Evolutionary conservation across 2,113 vertebrate genomes (phyloP).

Genomic region (Trogon surrucura): DNA sequence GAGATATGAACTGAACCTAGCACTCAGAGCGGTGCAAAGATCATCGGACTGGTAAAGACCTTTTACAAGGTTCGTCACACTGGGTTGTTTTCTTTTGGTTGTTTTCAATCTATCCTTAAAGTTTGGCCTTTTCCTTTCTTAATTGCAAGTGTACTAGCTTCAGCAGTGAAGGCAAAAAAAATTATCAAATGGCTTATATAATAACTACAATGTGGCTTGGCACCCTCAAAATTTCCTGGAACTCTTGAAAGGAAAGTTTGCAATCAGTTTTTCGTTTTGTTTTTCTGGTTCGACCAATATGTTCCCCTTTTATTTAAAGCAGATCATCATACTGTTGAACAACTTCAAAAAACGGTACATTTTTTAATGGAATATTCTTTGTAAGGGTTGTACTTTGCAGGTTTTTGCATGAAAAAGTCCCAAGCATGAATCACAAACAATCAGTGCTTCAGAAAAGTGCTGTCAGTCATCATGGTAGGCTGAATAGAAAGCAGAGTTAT

Average conservation of each 20-base stretch:
- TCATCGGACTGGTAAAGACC: neutral
- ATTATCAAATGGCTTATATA: neutral
- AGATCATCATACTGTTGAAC: neutral
- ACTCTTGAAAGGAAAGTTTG: neutral
- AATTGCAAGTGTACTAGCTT: neutral
- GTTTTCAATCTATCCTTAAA: neutral
- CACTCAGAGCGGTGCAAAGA: neutral
- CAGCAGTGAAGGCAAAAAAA: neutral
- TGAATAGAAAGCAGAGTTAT: neutral
- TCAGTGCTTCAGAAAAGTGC: neutral
- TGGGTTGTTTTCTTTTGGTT: neutral
- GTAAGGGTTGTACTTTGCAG: neutral
- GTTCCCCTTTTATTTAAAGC: neutral
- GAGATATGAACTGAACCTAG: neutral
- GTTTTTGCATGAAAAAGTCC: neutral
- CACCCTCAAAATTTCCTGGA: neutral
- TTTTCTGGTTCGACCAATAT: neutral
- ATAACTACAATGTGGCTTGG: neutral
- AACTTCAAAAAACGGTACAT: neutral
- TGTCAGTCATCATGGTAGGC: neutral
- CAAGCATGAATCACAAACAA: neutral
- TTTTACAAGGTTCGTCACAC: accelerated
- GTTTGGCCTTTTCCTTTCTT: neutral
- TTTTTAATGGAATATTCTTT: neutral
- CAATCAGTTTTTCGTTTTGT: neutral